A percentile compares a stretch with the other conserved stretches of the same genome.
Evolutionary conservation across 1,140 invertebrate species (phyloP).

Genomic region (Tetramorium alpestre): DNA sequence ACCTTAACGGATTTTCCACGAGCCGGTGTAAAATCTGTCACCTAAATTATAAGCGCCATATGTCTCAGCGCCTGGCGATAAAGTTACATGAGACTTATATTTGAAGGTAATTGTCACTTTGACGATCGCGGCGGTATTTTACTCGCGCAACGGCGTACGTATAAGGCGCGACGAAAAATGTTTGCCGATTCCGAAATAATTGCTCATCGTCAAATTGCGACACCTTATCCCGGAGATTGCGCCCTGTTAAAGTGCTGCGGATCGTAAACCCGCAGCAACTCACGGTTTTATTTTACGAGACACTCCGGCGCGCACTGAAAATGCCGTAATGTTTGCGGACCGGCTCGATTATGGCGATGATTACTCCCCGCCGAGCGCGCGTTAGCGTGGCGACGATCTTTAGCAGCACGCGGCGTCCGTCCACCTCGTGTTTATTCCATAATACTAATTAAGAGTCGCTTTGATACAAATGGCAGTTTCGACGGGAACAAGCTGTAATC

Average conservation of each 20-base stretch:
- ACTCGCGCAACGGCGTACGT: slow-evolving; percentile 9
- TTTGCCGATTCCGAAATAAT: slow-evolving; percentile 29
- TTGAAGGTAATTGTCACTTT: background rate
- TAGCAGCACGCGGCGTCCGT: slow-evolving; percentile 1
- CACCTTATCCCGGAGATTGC: slow-evolving; percentile 33
- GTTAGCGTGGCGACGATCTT: slow-evolving; percentile 39
- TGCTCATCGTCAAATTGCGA: slow-evolving; percentile 1
- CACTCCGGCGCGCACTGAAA: slow-evolving; percentile 26
- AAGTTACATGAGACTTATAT: slow-evolving; percentile 26
- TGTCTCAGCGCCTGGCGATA: background rate
- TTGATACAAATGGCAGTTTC: slow-evolving; percentile 33
- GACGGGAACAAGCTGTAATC: slow-evolving; percentile 4
- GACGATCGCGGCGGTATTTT: background rate
- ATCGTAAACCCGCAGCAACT: slow-evolving; percentile 33
- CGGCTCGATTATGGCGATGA: slow-evolving; percentile 59
- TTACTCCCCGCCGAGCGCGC: slow-evolving; percentile 25
- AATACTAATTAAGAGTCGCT: slow-evolving; percentile 47
- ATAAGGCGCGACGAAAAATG: slow-evolving; percentile 29
- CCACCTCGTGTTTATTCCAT: slow-evolving; percentile 15
- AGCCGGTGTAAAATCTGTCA: background rate
- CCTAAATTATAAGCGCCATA: background rate
- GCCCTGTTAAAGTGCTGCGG: slow-evolving; percentile 42
- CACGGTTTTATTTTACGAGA: slow-evolving; percentile 60
- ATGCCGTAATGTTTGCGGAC: slow-evolving; percentile 59
- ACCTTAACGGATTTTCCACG: background rate